Conservation (phyloP, 2,888 invertebrate species). For the Thumatha senex region DNA sequence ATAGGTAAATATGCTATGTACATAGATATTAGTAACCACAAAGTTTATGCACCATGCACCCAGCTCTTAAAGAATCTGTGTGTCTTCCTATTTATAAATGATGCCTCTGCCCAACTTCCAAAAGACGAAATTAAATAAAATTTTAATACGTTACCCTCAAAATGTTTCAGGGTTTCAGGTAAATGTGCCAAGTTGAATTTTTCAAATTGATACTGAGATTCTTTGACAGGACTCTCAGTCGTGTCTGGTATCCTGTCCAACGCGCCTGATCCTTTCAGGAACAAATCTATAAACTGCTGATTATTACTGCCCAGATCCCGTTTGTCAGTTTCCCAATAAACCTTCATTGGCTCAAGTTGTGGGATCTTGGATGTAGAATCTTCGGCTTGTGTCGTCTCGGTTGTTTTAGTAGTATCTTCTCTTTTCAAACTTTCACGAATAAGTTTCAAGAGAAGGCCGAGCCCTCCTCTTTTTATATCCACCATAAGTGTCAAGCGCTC, state of each 20-base stretch:
- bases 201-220: slow-evolving; percentile 74
- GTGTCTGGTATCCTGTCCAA: slow-evolving; percentile 71
- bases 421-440: slow-evolving; percentile 52
- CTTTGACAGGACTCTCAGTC: slow-evolving; percentile 66
- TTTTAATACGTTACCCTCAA: slow-evolving; percentile 71
- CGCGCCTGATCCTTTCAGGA: slow-evolving; percentile 54
- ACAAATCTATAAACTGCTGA: slow-evolving; percentile 69
- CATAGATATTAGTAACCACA: slow-evolving; percentile 26
- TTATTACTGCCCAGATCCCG: slow-evolving; percentile 56
- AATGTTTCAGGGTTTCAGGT: slow-evolving; percentile 59
- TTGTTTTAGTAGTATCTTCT: slow-evolving; percentile 50
- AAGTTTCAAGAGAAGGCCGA: slow-evolving; percentile 73
- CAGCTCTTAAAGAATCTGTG: slow-evolving; percentile 74
- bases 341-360: slow-evolving; percentile 68
- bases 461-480: slow-evolving; percentile 71
- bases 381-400: slow-evolving; percentile 40
- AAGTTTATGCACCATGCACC: slow-evolving; percentile 55
- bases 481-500: slow-evolving; percentile 72
- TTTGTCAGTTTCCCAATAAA: slow-evolving; percentile 77
- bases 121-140: slow-evolving; percentile 40
- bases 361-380: slow-evolving; percentile 33
- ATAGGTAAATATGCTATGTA: slow-evolving; percentile 12
- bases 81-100: slow-evolving; percentile 62
- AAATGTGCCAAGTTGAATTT: slow-evolving; percentile 60
- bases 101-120: slow-evolving; percentile 31